These are phyloP conservation scores for Habropoda laboriosa DNA, from an alignment of 1,140 invertebrate species.

Conservation along the genomic window DNA sequence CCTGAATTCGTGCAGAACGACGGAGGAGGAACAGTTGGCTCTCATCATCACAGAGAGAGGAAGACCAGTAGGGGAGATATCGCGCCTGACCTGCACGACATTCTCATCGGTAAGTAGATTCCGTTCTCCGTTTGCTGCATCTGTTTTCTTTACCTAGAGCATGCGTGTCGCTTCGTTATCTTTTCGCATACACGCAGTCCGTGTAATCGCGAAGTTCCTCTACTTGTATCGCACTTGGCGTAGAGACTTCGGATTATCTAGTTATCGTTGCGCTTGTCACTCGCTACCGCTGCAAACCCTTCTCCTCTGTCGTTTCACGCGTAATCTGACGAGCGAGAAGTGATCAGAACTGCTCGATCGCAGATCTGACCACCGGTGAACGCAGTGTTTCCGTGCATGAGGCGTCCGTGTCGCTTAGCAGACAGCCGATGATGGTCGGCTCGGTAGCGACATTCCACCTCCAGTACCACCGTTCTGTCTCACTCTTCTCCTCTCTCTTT, in stretches of 20 bases:
- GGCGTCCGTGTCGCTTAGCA: conserved; percentile 28
- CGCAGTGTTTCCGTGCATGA: conserved; percentile 17
- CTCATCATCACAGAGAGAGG: conserved; percentile 82
- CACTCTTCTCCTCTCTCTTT: conserved; percentile 71
- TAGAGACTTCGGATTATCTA: too few species aligned
- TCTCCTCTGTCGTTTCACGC: too few species aligned
- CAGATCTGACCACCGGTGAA: too few species aligned
- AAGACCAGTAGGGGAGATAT: conserved; percentile 84
- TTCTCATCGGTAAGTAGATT: conserved; percentile 86
- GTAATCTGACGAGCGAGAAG: too few species aligned
- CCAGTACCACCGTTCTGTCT: conserved; percentile 52
- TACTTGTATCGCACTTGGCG: too few species aligned
- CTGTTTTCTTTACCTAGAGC: conserved; percentile 3
- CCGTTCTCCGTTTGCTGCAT: conserved; percentile 43
- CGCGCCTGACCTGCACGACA: conserved; percentile 88
- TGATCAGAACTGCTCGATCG: too few species aligned
- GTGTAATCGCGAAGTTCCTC: too few species aligned
- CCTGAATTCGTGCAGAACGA: conserved; percentile 94
- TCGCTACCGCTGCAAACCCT: too few species aligned
- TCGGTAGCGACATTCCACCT: too few species aligned
- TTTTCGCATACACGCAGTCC: too few species aligned
- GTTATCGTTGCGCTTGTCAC: too few species aligned
- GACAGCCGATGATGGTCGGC: conserved; percentile 26
- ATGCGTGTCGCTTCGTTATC: conserved; percentile 27
- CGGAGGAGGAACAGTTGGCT: conserved; percentile 85